Base-by-base conservation (phyloP, 2,888 invertebrate genomes). In the Mechanitis messenoides region DNA sequence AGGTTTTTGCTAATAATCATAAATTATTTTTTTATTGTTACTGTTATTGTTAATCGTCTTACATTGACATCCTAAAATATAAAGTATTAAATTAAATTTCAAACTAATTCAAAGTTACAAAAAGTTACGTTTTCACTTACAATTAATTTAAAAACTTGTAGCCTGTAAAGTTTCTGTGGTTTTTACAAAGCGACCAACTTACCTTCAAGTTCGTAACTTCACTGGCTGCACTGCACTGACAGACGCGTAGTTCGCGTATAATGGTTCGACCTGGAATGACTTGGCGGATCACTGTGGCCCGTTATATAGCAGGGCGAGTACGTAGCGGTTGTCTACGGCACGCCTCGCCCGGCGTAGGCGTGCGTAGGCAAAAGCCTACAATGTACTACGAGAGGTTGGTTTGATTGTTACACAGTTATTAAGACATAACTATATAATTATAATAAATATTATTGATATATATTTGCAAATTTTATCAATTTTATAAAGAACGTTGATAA, bases 341-440 rank as follows among this genome's bases (percentile, higher is more conserved):
- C 75, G 81, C 81, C 81, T 79, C 83, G 84, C 87, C 84, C 84
- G 61, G 71, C 84, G 88, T 88, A 83, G 89, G 88, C 88, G 87
- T 84, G 83, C 85, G 86, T 85, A 84, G 86, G 84, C 77, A 61
- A 57, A 65, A 55, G 73, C 74, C 79, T 80, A 81, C 79, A 76
- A 68, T 60, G 68, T 72, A 70, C 71, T 74, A 74, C 72, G 71
- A 42, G 42, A 42, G 7, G 42, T 42, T 11, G 9, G 9, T 11
- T 3, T 9, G 9, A 9, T 42, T 42, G 9, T 42, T 7, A 42
- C 42, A 42, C 9, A 42, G 35, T 35, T 35, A 2, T 42, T 42
- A 42, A 42, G 4, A 38, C 7, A 6, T 42, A 9, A 42, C 7
- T 42, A 42, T 42, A 42, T 35, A 42, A 3, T 42, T 42, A 9